Conservation (phyloP, 2,113 vertebrate genomes). For the Tetrax tetrax region DNA sequence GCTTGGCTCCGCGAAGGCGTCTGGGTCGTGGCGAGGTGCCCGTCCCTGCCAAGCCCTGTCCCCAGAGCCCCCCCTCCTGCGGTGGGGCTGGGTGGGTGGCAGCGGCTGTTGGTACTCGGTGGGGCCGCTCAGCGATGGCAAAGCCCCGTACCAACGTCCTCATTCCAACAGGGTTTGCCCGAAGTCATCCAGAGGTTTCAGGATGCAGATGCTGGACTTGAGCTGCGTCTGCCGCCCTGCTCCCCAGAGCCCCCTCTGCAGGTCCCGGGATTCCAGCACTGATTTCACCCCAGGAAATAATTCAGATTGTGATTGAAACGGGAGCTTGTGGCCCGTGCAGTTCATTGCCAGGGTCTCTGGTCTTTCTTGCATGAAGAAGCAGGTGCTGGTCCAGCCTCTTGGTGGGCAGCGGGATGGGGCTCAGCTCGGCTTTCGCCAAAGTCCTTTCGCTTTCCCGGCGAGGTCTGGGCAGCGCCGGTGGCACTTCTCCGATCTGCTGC, state of each 20-base stretch:
- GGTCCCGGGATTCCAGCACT: neutral
- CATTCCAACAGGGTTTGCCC: accelerated
- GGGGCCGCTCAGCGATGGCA: accelerated
- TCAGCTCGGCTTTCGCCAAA: accelerated
- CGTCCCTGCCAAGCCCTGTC: neutral
- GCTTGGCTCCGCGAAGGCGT: neutral
- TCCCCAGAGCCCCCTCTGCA: neutral
- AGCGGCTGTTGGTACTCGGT: too few species aligned
- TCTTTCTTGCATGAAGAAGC: neutral
- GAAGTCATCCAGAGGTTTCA: neutral
- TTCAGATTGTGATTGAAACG: neutral
- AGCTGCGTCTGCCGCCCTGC: accelerated
- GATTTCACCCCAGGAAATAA: neutral
- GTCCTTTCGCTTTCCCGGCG: neutral
- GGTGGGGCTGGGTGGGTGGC: neutral
- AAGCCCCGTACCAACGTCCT: accelerated
- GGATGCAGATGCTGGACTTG: accelerated
- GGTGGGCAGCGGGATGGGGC: neutral
- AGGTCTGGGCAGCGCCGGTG: accelerated
- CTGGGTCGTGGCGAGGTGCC: neutral
- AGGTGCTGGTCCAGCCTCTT: neutral
- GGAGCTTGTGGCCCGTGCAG: neutral
- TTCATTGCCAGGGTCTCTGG: neutral
- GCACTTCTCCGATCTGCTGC: neutral
- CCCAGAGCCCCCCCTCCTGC: neutral